A percentile compares a stretch with the other conserved stretches of the same genome.
Conservation (phyloP, 2,888 invertebrate genomes). For the Protophormia terraenovae region DNA sequence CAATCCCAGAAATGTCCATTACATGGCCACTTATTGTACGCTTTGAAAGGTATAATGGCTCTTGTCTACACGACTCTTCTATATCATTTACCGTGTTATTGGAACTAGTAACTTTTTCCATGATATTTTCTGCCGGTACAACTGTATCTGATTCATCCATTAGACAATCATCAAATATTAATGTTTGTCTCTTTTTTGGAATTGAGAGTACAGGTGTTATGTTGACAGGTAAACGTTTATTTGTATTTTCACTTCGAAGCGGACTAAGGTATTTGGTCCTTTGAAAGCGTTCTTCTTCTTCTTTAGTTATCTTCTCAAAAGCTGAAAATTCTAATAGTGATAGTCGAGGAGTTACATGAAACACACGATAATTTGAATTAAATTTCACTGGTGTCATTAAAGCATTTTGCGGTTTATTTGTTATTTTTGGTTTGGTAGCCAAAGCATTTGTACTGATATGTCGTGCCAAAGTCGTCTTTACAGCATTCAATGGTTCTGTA, state of each 20-base stretch:
- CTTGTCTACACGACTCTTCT: not conserved
- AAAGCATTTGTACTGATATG: not conserved
- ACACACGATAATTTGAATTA: not conserved
- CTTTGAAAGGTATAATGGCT: not conserved
- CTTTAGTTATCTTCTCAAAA: not conserved
- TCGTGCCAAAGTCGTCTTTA: conserved; percentile 3
- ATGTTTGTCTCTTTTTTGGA: conserved; percentile 72
- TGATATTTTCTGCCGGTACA: not conserved
- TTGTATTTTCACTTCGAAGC: not conserved
- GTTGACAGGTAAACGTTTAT: conserved; percentile 65
- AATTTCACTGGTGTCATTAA: conserved; percentile 14
- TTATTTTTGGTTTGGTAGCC: not conserved
- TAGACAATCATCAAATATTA: conserved; percentile 54
- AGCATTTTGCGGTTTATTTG: not conserved
- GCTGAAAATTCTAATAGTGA: conserved; percentile 51
- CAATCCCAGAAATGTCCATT: not conserved
- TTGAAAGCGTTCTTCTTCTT: not conserved
- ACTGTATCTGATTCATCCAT: conserved; percentile 41
- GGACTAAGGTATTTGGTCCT: not conserved
- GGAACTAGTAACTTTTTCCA: not conserved
- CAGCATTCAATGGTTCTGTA: conserved; percentile 27
- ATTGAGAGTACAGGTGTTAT: conserved; percentile 73
- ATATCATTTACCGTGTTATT: not conserved
- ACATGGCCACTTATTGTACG: not conserved
- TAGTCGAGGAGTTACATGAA: conserved; percentile 20